Evolutionary conservation across 1,140 invertebrate genomes (phyloP).

Genomic region (Anastrepha ludens): DNA sequence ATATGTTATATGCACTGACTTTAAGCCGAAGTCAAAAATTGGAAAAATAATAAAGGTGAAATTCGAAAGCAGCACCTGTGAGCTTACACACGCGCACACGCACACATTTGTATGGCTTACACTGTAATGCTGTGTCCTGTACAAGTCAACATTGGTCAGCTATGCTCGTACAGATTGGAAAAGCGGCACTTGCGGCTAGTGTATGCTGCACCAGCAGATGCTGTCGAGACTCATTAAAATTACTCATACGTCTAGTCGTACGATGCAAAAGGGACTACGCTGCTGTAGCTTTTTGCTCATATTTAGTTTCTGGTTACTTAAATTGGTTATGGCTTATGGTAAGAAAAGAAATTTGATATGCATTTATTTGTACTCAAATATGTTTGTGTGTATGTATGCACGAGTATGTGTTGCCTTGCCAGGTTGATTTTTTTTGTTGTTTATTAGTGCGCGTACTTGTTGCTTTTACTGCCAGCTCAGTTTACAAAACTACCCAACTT

Average conservation of each 20-base stretch:
- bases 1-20: background rate
- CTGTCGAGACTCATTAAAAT: conserved; percentile 26
- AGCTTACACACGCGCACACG: background rate
- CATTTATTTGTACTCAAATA: background rate
- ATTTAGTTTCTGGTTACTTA: background rate
- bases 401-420: background rate
- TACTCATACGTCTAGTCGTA: conserved; percentile 29
- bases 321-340: background rate
- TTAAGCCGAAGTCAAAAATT: background rate
- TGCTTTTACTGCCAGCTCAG: conserved; percentile 4
- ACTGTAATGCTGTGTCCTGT: background rate
- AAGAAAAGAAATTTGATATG: background rate
- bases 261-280: background rate
- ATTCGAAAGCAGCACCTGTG: background rate
- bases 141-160: background rate
- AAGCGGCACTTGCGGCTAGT: background rate
- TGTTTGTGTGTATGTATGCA: background rate
- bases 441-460: background rate
- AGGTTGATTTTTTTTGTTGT: background rate
- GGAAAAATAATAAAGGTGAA: background rate
- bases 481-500: background rate
- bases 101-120: background rate
- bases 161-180: background rate
- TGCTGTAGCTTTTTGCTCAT: background rate
- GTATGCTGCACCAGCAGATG: background rate